Evolutionary conservation across 2,113 vertebrate genomes (phyloP).

Genomic region (Lipophrys pholis): DNA sequence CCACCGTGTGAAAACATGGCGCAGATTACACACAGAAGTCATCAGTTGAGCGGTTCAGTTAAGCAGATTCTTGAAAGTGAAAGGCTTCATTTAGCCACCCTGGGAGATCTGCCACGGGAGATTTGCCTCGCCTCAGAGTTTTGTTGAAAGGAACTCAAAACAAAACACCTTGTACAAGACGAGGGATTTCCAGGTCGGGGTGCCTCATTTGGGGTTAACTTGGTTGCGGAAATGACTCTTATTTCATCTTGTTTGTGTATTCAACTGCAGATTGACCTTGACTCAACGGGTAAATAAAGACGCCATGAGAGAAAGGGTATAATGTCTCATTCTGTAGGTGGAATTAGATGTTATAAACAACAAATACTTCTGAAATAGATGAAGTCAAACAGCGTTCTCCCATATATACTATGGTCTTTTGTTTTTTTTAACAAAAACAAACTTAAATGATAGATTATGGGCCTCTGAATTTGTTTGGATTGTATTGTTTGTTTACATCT

Average conservation of each 20-base stretch:
- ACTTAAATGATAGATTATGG: no score
- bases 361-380: background rate
- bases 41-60: slow-evolving; percentile 17
- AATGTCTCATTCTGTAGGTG: background rate
- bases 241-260: background rate
- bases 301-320: background rate
- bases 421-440: background rate
- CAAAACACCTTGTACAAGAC: slow-evolving; percentile 2
- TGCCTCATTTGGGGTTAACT: background rate
- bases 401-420: background rate
- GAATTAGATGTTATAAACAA: background rate
- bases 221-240: background rate
- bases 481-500: background rate
- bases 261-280: background rate
- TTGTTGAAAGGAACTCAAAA: background rate
- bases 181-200: slow-evolving; percentile 2
- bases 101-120: slow-evolving; percentile 3
- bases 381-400: background rate
- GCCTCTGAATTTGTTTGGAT: no score
- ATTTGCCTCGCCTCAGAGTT: background rate
- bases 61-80: background rate
- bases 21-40: background rate
- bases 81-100: background rate
- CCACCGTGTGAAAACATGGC: background rate
- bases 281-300: background rate